These are phyloP conservation scores for Larimichthys polyactis DNA, from an alignment of 2,113 vertebrate species.

Conservation along the genomic window DNA sequence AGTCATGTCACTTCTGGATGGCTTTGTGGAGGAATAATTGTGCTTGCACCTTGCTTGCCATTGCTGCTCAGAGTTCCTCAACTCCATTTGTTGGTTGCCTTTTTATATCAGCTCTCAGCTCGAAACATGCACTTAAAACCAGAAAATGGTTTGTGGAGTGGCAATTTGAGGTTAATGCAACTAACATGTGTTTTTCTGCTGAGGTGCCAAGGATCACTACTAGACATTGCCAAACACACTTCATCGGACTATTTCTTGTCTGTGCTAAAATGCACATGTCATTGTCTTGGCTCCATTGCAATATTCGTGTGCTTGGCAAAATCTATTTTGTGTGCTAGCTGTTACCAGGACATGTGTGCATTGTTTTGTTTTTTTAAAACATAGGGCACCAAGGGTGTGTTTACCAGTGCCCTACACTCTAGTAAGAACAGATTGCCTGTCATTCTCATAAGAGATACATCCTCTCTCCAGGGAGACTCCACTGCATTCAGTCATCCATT, in stretches of 20 bases:
- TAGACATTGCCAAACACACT: not conserved
- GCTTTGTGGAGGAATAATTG: constrained; percentile 16
- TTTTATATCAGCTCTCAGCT: constrained; percentile 13
- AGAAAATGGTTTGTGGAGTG: constrained; percentile 1
- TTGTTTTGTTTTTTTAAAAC: not conserved
- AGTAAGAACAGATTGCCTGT: constrained; percentile 38
- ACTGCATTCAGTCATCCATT: constrained; percentile 43
- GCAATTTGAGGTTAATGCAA: constrained; percentile 24
- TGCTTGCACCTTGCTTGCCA: not conserved
- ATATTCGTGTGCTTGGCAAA: not conserved
- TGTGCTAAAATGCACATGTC: not conserved
- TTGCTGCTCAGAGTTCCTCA: not conserved
- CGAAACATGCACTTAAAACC: constrained; percentile 8
- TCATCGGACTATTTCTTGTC: constrained; percentile 8
- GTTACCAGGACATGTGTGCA: not conserved
- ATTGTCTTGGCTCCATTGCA: constrained; percentile 10
- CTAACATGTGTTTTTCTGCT: constrained; percentile 7
- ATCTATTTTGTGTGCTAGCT: constrained; percentile 1
- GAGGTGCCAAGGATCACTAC: constrained; percentile 2
- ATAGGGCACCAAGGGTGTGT: not conserved
- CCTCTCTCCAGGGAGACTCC: constrained; percentile 36
- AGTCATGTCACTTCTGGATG: constrained; percentile 13
- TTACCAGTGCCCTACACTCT: not conserved
- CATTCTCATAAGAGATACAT: constrained; percentile 33
- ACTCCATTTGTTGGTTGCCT: constrained; percentile 18